Percentiles rank a stretch among this genome's conserved stretches.
phyloP scores from a whole-genome alignment of 2,888 invertebrate genomes.

The Alcis repandata region DNA sequence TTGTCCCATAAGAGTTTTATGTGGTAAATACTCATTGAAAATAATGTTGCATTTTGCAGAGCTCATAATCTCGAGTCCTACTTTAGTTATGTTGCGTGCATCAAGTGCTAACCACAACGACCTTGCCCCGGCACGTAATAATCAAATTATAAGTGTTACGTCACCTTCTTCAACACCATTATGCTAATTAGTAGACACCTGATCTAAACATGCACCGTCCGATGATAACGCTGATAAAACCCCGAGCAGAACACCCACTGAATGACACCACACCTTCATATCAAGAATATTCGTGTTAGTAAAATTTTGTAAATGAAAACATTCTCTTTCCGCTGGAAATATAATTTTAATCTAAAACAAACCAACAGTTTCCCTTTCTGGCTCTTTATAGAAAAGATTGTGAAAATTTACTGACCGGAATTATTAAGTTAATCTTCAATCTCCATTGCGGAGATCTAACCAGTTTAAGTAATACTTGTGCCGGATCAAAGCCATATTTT shows the following conservation, averaged over 20 bases:
- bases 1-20: not conserved
- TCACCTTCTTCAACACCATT: constrained; percentile 67
- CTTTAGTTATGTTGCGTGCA: constrained; percentile 40
- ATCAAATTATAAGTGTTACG: constrained; percentile 81
- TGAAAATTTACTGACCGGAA: constrained; percentile 55
- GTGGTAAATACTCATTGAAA: not conserved
- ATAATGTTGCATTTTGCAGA: not conserved
- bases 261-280: not conserved
- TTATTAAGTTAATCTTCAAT: constrained; percentile 61
- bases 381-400: constrained; percentile 43
- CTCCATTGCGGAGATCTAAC: constrained; percentile 58
- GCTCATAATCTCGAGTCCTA: not conserved
- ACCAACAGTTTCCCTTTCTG: constrained; percentile 39
- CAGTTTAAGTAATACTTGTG: constrained; percentile 60
- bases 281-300: not conserved
- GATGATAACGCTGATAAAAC: constrained; percentile 35
- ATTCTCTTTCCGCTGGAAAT: constrained; percentile 33
- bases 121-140: constrained; percentile 70
- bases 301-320: constrained; percentile 19
- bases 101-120: constrained; percentile 63
- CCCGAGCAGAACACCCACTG: constrained; percentile 6
- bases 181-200: constrained; percentile 70
- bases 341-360: constrained; percentile 40
- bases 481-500: constrained; percentile 68
- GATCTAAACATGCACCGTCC: constrained; percentile 35